Percentiles rank a stretch among this genome's conserved stretches.
Conservation (phyloP, 2,113 vertebrate species). For the Hystrix brachyura region DNA sequence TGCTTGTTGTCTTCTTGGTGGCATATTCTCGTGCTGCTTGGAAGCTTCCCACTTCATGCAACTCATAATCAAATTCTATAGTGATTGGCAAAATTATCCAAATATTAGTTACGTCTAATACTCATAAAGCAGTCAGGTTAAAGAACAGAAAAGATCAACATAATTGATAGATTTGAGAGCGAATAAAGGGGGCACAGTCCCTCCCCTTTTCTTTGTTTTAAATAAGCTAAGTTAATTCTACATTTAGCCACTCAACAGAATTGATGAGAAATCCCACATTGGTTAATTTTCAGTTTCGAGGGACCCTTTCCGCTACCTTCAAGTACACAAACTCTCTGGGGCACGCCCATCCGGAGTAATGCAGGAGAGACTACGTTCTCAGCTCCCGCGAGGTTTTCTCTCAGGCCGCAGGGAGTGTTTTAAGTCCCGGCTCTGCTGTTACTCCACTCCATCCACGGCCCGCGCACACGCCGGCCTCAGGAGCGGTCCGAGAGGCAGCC, state of each 20-base stretch:
- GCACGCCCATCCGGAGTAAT: neutral
- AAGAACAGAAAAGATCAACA: neutral
- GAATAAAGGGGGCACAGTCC: neutral
- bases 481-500: neutral
- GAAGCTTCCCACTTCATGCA: neutral
- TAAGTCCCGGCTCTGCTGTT: neutral
- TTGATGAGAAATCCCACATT: neutral
- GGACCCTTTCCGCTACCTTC: neutral
- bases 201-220: slow-evolving; percentile 7
- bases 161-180: neutral
- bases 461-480: neutral
- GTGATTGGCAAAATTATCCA: neutral
- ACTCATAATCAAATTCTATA: neutral
- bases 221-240: slow-evolving; percentile 12
- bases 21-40: neutral
- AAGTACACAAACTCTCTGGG: neutral
- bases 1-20: neutral
- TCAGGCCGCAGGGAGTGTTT: neutral
- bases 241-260: neutral
- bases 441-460: fast-evolving
- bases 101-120: neutral
- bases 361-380: neutral
- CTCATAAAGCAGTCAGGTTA: neutral
- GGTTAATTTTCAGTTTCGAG: neutral
- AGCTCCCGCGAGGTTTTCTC: neutral